Conservation (phyloP, 2,888 invertebrate genomes). For the Cephus sareptanus region DNA sequence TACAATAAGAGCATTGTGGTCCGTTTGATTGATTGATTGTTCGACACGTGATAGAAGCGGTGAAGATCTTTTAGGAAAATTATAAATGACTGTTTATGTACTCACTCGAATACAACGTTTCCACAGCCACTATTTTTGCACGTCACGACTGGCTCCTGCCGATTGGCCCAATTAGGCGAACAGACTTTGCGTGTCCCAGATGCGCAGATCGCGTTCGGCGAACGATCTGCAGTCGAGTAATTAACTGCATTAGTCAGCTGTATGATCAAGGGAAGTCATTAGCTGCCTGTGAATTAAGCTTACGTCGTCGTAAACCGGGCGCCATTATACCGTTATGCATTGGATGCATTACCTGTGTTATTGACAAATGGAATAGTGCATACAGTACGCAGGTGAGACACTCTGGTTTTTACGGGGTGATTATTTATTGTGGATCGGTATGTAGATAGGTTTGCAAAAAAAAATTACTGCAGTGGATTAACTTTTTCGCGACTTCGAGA, state of each 20-base stretch:
- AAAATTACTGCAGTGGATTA: no score
- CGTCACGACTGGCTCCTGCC: background rate
- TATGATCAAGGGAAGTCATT: constrained; percentile 5
- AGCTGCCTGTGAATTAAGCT: constrained; percentile 1
- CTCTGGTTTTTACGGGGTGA: background rate
- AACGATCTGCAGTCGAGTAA: background rate
- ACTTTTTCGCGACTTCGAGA: no score
- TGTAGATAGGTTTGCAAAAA: background rate
- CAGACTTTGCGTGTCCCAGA: background rate
- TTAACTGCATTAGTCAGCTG: background rate
- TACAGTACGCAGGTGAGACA: background rate
- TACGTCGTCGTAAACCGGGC: background rate
- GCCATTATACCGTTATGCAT: background rate
- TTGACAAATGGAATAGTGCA: background rate
- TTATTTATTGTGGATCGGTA: background rate
- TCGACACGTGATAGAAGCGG: background rate
- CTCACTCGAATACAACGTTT: background rate
- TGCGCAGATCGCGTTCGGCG: background rate
- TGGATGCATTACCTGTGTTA: background rate
- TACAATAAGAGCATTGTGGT: background rate
- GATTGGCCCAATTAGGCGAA: background rate
- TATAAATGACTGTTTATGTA: background rate
- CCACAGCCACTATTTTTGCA: background rate
- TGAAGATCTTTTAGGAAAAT: background rate
- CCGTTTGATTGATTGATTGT: background rate